These are phyloP conservation scores for Chlamydotis undulata DNA, from an alignment of 2,113 vertebrate genomes.

Conservation along the genomic window DNA sequence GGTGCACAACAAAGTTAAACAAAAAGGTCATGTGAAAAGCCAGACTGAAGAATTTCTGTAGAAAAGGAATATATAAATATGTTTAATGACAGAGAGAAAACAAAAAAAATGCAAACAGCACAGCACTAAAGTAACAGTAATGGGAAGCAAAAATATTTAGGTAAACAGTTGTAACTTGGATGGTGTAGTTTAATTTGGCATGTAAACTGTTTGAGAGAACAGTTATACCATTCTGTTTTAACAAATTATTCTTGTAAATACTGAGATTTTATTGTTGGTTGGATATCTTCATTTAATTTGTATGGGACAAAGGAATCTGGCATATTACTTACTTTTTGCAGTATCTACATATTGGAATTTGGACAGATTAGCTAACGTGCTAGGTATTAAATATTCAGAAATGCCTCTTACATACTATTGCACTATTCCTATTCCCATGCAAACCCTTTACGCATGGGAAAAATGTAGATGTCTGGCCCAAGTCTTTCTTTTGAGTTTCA, in stretches of 20 bases:
- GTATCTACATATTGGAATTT: background rate
- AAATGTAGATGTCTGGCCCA: background rate
- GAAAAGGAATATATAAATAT: background rate
- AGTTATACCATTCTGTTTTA: background rate
- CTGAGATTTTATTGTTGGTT: background rate
- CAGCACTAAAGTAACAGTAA: background rate
- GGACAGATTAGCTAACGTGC: background rate
- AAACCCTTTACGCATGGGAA: background rate
- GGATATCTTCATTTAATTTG: background rate
- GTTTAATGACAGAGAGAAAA: background rate
- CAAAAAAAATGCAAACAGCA: background rate
- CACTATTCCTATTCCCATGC: background rate
- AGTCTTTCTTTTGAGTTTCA: background rate
- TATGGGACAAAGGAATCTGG: background rate
- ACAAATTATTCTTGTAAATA: background rate
- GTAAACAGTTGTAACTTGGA: background rate
- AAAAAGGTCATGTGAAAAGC: background rate
- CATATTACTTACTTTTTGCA: background rate
- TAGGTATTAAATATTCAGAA: background rate
- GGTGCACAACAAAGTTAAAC: background rate
- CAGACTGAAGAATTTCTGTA: background rate
- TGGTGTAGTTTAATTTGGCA: background rate
- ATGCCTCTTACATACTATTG: background rate
- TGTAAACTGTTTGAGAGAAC: background rate
- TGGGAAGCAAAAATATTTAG: background rate